Conservation (phyloP, 2,888 invertebrate species). For the Morpho helenor region DNA sequence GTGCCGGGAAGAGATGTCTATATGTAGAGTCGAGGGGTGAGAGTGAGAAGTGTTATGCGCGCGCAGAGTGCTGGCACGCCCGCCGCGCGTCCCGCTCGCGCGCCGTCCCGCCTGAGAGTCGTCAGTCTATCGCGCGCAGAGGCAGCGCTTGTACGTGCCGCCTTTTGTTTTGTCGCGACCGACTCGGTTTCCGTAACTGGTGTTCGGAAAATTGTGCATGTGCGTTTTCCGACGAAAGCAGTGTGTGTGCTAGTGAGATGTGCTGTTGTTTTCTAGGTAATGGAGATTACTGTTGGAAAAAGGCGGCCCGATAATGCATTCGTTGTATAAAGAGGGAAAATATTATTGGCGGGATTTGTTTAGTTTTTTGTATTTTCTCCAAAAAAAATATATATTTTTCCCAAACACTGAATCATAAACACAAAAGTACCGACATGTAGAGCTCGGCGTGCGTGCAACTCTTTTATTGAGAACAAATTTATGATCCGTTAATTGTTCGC, state of each 20-base stretch:
- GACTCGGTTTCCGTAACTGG: conserved; percentile 76
- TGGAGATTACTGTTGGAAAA: conserved; percentile 55
- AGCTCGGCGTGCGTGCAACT: conserved; percentile 45
- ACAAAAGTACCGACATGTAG: conserved; percentile 25
- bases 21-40: conserved; percentile 43
- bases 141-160: conserved; percentile 68
- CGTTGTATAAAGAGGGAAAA: conserved; percentile 14
- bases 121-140: conserved; percentile 76
- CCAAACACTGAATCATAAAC: conserved; percentile 25
- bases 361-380: conserved; percentile 51
- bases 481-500: conserved; percentile 67
- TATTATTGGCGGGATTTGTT: conserved; percentile 40
- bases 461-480: conserved; percentile 55
- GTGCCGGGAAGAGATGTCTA: conserved; percentile 51
- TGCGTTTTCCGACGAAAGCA: conserved; percentile 76
- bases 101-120: conserved; percentile 48
- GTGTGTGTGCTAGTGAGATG: conserved; percentile 78
- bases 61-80: conserved; percentile 70
- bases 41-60: conserved; percentile 64
- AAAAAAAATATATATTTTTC: conserved; percentile 12
- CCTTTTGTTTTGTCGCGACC: conserved; percentile 70
- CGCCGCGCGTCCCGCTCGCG: conserved; percentile 74
- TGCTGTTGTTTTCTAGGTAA: conserved; percentile 79
- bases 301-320: conserved; percentile 61
- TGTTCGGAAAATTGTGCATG: conserved; percentile 79